Evolutionary conservation across 2,888 invertebrate genomes (phyloP), one percentile per base, ranked within the genome.

Genomic region (Drosophila mayaguana): DNA sequence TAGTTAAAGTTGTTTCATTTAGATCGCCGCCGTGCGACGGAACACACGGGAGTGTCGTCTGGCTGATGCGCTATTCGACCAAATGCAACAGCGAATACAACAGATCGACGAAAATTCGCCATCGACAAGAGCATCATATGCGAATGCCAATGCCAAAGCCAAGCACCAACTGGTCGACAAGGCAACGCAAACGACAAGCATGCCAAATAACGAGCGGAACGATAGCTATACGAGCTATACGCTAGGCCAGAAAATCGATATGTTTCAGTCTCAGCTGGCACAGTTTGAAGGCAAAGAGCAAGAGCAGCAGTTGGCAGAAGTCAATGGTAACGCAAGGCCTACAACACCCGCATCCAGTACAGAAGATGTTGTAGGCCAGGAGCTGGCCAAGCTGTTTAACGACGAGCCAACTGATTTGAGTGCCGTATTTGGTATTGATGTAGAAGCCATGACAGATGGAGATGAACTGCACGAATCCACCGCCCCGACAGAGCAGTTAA

Each of bases 371-470:
- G 75, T 92, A 5, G 90, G 82, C 1, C 72, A 81, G 48, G 91
- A 92, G 59, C 57, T 92, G 59, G 91, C 90, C 11, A 76, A 83
- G 50, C 55, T 92, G 0, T 92, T 92, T 79, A 87, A 88, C 4
- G 91, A 86, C 8, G 87, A 87, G 38, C 87, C 83, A 38, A 86
- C 83, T 4, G 90, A 91, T 67, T 55, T 91, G 5, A 91, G 91
- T 72, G 90, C 91, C 32, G 82, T 92, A 36, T 92, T 92, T 72
- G 92, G 92, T 9, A 88, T 91, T 45, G 78, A 85, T 55, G 67
- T 76, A 8, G 59, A 63, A 28, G n/a, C n/a, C 3, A 63, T 54
- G 1, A n/a, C 48, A 11, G 11, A 54, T 9, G 25, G 18, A 2
- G 36, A 42, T 4, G 42, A 42, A 6, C 5, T 42, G 16, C 20